Evolutionary conservation across 2,113 vertebrate species (phyloP), one percentile per base, ranked within the genome.

Genomic region (Odontophorus gujanensis): DNA sequence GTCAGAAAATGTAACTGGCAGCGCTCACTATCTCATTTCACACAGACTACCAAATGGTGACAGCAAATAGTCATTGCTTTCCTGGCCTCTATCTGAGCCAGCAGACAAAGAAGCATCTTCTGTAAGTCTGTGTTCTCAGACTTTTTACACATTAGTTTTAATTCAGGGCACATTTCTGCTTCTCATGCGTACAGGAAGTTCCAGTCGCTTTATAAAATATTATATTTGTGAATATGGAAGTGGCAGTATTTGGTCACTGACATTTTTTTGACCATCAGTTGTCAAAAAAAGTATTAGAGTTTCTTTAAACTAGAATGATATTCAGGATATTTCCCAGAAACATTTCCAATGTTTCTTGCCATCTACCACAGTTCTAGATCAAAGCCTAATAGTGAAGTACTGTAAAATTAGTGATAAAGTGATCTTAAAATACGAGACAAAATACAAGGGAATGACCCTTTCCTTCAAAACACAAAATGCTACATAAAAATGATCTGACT

Each of bases 1-100:
- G 55, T 94, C 89, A 94, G 84, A 73, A 93, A 89, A 73, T 20
- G 1, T 74, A 85, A 89, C 74, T 87, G 91, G 87, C 81, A 91
- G 53, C 42, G 7, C 6, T 85, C 58, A 53, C 71, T 55, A 42
- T 76, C 62, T 92, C 78, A 32, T 91, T 96, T 93, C 71, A 77
- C 67, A 69, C 26, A 77, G 50, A 34, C 38, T 59, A 73, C 43
- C 45, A 91, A 96, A 87, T 21, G 30, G 36, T 76, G 74, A 92
- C 69, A 96, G 59, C 40, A 78, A 81, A 79, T 47, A 91, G n/a
- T 75, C 74, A 30, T 34, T 77, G 67, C 42, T 76, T 89, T 77
- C 63, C 59, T 14, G 7, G 24, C 34, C 65, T 59, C 3, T 43
- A 0, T 55, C 42, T 77, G 59, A 91, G 25, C 5, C 72, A 80